Evolutionary conservation across 2,888 invertebrate species (phyloP).

Genomic region (Pyrgus malvae): DNA sequence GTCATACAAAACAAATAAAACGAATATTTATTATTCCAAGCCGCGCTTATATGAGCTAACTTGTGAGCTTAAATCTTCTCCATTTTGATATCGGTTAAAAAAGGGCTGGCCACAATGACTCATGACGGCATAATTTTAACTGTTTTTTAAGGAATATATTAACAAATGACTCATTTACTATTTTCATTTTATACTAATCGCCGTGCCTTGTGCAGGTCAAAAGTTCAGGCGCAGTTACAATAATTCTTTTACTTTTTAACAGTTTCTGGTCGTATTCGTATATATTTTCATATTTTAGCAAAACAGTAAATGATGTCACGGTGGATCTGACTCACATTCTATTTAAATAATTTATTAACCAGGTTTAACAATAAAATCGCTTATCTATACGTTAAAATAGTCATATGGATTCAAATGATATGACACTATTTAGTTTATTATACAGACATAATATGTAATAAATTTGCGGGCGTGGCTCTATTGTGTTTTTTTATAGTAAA

Average conservation of each 20-base stretch:
- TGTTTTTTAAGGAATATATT: constrained; percentile 28
- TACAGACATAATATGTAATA: constrained; percentile 18
- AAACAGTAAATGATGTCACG: constrained; percentile 77
- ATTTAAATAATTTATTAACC: constrained; percentile 55
- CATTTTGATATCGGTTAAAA: too few relatives aligned
- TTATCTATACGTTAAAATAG: constrained; percentile 42
- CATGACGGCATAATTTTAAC: constrained; percentile 15
- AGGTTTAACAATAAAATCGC: constrained; percentile 49
- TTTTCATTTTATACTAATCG: constrained; percentile 41
- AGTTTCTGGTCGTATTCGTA: constrained; percentile 48
- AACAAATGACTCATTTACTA: constrained; percentile 56
- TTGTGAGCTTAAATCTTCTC: too few relatives aligned
- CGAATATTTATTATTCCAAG: too few relatives aligned
- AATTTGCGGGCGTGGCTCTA: constrained; percentile 19
- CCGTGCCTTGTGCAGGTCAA: constrained; percentile 67
- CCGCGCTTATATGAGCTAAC: too few relatives aligned
- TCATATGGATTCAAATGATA: constrained; percentile 29
- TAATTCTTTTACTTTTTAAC: constrained; percentile 70
- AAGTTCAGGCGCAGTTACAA: constrained; percentile 72
- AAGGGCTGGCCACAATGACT: constrained; percentile 34
- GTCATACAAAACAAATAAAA: too few relatives aligned
- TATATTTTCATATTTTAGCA: constrained; percentile 42
- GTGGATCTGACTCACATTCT: constrained; percentile 61
- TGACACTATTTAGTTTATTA: constrained; percentile 25
- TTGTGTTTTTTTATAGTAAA: too few relatives aligned